Conservation (phyloP, 2,888 invertebrate species). For the Phrixothrix hirtus region DNA sequence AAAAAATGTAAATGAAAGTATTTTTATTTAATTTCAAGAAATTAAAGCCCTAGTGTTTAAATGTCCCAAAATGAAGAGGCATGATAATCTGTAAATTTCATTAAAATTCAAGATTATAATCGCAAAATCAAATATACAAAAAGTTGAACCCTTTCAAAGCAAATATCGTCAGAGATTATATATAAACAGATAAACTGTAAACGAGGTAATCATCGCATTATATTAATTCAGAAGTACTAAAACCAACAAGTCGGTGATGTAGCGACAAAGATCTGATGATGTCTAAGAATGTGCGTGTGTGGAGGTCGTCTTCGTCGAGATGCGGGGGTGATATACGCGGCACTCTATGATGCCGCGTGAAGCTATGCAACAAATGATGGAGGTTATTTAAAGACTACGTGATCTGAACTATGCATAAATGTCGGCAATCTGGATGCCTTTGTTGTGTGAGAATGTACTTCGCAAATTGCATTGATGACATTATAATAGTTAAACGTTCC, state of each 20-base stretch:
- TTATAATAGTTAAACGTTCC: too few relatives aligned
- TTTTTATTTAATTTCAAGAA: too few relatives aligned
- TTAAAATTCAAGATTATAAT: too few relatives aligned
- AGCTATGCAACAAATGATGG: conserved; percentile 54
- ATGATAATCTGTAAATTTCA: too few relatives aligned
- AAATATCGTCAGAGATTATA: too few relatives aligned
- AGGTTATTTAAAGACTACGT: conserved; percentile 50
- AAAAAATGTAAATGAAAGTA: too few relatives aligned
- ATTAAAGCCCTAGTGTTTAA: too few relatives aligned
- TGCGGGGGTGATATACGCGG: conserved; percentile 53
- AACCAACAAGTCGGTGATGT: conserved; percentile 22
- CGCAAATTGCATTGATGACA: conserved; percentile 35
- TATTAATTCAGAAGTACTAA: conserved; percentile 3
- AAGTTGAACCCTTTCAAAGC: too few relatives aligned
- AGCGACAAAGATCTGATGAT: conserved; percentile 36
- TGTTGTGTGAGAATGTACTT: conserved; percentile 48
- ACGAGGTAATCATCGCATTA: too few relatives aligned
- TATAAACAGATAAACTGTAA: too few relatives aligned
- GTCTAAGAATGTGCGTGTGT: conserved; percentile 43
- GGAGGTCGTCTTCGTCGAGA: conserved; percentile 42
- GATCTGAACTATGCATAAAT: conserved; percentile 53
- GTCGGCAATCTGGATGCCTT: conserved; percentile 44
- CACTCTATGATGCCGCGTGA: conserved; percentile 51
- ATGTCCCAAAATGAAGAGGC: too few relatives aligned
- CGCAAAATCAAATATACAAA: too few relatives aligned